phyloP scores from a whole-genome alignment of 1,140 invertebrate species.

The Episyrphus balteatus region DNA sequence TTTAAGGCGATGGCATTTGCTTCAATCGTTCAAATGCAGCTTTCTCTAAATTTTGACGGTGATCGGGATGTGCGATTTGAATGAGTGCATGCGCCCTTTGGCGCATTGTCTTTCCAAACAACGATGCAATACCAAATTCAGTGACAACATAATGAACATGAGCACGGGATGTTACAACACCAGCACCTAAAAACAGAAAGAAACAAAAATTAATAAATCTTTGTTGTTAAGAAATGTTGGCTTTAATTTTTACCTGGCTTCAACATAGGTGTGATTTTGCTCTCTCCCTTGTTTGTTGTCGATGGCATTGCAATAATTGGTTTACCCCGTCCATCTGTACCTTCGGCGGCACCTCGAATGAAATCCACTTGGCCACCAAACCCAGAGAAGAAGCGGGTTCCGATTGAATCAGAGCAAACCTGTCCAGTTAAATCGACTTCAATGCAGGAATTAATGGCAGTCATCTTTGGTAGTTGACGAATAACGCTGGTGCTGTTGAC shows the following conservation, averaged over 20 bases:
- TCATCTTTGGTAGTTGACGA: slow-evolving; percentile 77
- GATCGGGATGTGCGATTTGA: slow-evolving; percentile 80
- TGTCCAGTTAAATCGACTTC: slow-evolving; percentile 95
- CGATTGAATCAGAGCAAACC: slow-evolving; percentile 84
- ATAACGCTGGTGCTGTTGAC: slow-evolving; percentile 75
- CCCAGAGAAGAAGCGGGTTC: slow-evolving; percentile 84
- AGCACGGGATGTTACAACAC: slow-evolving; percentile 85
- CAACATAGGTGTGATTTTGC: slow-evolving; percentile 78
- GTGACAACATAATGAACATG: slow-evolving; percentile 91
- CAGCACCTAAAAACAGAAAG: slow-evolving; percentile 55
- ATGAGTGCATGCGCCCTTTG: slow-evolving; percentile 85
- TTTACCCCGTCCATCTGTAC: slow-evolving; percentile 78
- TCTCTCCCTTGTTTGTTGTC: slow-evolving; percentile 69
- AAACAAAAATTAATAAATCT: background rate
- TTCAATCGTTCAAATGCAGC: slow-evolving; percentile 80
- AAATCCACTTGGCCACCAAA: slow-evolving; percentile 95
- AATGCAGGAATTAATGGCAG: slow-evolving; percentile 92
- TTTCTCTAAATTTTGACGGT: slow-evolving; percentile 76
- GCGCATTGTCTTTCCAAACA: slow-evolving; percentile 81
- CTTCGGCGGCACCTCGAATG: slow-evolving; percentile 81
- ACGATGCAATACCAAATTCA: slow-evolving; percentile 78
- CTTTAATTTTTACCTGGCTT: slow-evolving; percentile 54
- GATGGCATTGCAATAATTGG: slow-evolving; percentile 90
- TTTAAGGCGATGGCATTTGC: slow-evolving; percentile 57
- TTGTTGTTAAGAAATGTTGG: background rate